Base-by-base conservation (phyloP, 2,113 vertebrate species). In the Alexandromys fortis region DNA sequence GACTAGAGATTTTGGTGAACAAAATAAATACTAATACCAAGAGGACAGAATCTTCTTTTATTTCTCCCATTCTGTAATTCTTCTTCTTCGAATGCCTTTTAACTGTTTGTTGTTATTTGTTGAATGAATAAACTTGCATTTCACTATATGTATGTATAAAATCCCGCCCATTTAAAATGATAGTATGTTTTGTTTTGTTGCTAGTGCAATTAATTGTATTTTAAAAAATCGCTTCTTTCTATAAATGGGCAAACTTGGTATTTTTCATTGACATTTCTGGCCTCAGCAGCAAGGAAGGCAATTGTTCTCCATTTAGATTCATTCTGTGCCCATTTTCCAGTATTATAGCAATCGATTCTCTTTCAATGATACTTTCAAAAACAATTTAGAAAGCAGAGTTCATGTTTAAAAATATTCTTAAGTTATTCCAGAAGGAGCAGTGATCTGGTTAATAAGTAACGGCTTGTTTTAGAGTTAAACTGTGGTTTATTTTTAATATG, bases 361-460 rank as follows among this genome's bases (percentile, higher is more conserved):
- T 91, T 96, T 96, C 72, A 65, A 26, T 72, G 91, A 91, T 82
- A 78, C 42, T 91, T 19, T 89, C 35, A 92, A 82, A 75, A 72
- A 68, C 52, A 45, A 38, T 93, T 85, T 78, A 28, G 42, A 90
- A 96, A 95, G 22, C 82, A 42, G 19, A 78, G 78, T 85, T 96
- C 7, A 63, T 65, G 13, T 96, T 95, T 92, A 88, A 86, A 79
- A 81, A 95, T 94, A 95, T 78, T 89, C 45, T 30, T 33, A 61
- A 91, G 83, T 90, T 93, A 88, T 58, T 73, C 82, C 49, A 90
- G 61, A 58, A 45, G 33, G 67, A 81, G 67, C 21, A 85, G 30
- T 94, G 81, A 72, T 91, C 47, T 82, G 70, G 67, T 96, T 97
- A 97, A 94, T 97, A 92, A 89, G 82, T 97, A 52, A 95, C 17